Evolutionary conservation across 2,797 vertebrate genomes (phyloP), one percentile per base, ranked within the genome.

Genomic region (Acanthurus leucopareius): DNA sequence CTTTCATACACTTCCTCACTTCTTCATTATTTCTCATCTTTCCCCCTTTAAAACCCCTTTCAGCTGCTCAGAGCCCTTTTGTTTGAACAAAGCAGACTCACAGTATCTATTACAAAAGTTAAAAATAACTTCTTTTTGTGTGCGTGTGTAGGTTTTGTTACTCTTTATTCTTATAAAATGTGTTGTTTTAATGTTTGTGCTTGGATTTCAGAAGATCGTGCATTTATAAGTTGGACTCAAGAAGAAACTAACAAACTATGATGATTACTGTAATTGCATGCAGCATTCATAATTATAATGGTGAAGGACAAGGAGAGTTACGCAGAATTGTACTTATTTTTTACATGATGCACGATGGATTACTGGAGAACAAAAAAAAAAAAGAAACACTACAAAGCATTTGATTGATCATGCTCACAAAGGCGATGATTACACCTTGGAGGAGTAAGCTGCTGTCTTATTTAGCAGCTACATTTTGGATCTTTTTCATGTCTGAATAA

Each of bases 371-470:
- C 2, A 44, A 5, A 11, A 69, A 58, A 69, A 58, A 45, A 69
- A 68, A 32, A 19, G 38, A 49, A 15, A n/a, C 19, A 42, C 17
- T 44, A 69, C 49, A 84, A 86, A 71, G 72, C 72, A 9, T 66
- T 49, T 77, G 69, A 86, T 74, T 91, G 76, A 80, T 79, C 72
- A 68, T n/a, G 10, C 63, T 78, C 78, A 80, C 86, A 88, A 84
- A 87, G 69, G 58, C 38, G 28, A 25, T 73, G 75, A 89, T 90
- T 84, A 88, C 69, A 77, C 49, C 47, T 79, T 49, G 28, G 54
- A 77, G 67, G 40, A 62, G 66, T 73, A 22, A 58, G 44, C 64
- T 19, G 32, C 42, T 38, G 62, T 79, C 42, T 73, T 65, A 45
- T 75, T 73, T 59, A 57, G 69, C 15, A 17, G 32, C 64, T 28